Evolutionary conservation across 2,888 invertebrate genomes (phyloP), one percentile per base, ranked within the genome.

Genomic region (Baronia brevicornis): DNA sequence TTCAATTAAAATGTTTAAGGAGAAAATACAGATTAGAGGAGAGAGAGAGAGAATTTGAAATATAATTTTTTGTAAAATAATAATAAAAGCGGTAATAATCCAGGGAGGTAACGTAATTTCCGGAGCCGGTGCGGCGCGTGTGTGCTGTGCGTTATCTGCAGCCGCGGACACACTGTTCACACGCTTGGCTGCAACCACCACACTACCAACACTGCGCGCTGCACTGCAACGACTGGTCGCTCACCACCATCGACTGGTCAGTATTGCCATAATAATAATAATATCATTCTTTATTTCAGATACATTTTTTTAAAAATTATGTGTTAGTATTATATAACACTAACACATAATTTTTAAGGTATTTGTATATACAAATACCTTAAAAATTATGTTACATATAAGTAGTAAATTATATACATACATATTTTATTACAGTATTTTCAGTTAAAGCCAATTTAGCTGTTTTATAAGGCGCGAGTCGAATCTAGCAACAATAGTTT

Each of bases 121-220:
- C 1, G 92, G 93, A 2, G 88, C 92, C 3, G 92, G 94, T 33
- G 93, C 95, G 0, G 94, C 95, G 0, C 92, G 95, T 57, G 94
- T 96, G 0, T 89, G 97, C 34, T 96, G 96, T 69, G 93, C 94
- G 0, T 74, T 98, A 5, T 93, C 96, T 0, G 93, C 96, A 38
- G 93, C 94, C 55, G 94, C 95, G 0, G 97, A 97, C 61, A 91
- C 95, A 48, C 71, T 98, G 31, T 97, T 96, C 72, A 93, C 95
- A 32, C 91, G 95, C 41, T 93, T 96, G 1, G 95, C 96, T 0
- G 88, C 94, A 32, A 91, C 95, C 41, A 84, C 97, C 25, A 96
- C 96, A 48, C 79, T 97, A 28, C 91, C 92, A 4, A 91, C 97
- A 0, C 78, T 98, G 17, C 90, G 91, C 30, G 91, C 91, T 32